A percentile compares a stretch with the other conserved stretches of the same genome.
Conservation (phyloP, 2,797 vertebrate genomes). For the Parambassis ranga region DNA sequence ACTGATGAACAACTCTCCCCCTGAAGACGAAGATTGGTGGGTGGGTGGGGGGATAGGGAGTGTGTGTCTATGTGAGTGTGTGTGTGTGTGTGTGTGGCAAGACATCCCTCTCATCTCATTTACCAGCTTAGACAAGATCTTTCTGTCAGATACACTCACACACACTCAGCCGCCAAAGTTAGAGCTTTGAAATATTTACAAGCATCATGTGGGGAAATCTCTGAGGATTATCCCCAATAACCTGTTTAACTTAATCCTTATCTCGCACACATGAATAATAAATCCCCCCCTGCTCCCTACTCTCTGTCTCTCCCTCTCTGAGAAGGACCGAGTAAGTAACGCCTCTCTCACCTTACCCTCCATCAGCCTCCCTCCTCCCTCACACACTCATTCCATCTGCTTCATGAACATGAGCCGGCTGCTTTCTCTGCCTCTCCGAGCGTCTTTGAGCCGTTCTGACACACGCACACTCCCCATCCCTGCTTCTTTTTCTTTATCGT, state of each 20-base stretch:
- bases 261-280: slow-evolving; percentile 82
- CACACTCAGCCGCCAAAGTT: slow-evolving; percentile 28
- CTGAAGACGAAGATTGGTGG: background rate
- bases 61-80: slow-evolving; percentile 18
- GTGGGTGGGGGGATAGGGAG: background rate
- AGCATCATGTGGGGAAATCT: slow-evolving; percentile 77
- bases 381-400: slow-evolving; percentile 62
- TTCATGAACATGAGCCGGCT: slow-evolving; percentile 55
- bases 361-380: slow-evolving; percentile 46
- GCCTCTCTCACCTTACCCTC: slow-evolving; percentile 70
- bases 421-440: slow-evolving; percentile 52
- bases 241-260: slow-evolving; percentile 84
- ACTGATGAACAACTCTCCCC: slow-evolving; percentile 26
- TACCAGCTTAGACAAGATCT: slow-evolving; percentile 68
- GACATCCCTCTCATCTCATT: slow-evolving; percentile 67
- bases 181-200: slow-evolving; percentile 74
- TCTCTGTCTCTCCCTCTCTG: slow-evolving; percentile 11
- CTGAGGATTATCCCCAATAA: slow-evolving; percentile 80
- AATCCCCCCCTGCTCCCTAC: slow-evolving; percentile 45
- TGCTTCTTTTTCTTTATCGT: slow-evolving; percentile 7
- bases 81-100: slow-evolving; percentile 23
- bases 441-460: slow-evolving; percentile 56
- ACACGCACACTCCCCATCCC: slow-evolving; percentile 32
- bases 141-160: slow-evolving; percentile 49
- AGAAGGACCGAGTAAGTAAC: slow-evolving; percentile 56